phyloP scores from a whole-genome alignment of 2,797 vertebrate genomes.

The Thripadectes ignobilis region DNA sequence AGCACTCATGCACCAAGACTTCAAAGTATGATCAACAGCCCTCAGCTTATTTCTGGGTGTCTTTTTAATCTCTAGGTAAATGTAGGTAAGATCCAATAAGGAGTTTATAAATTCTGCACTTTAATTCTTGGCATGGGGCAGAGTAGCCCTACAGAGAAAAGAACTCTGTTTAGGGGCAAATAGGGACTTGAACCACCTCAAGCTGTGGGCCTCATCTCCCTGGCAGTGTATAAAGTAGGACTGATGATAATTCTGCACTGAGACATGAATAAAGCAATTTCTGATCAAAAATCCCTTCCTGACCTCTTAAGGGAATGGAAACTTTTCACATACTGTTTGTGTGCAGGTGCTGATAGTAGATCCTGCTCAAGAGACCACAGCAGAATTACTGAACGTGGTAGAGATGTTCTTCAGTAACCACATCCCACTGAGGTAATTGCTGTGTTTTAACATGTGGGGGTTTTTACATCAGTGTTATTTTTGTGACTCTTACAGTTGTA shows the following conservation, averaged over 20 bases:
- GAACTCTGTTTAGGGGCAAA: neutral
- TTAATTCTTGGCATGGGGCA: neutral
- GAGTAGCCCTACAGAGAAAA: neutral
- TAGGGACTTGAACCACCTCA: neutral
- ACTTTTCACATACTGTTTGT: neutral
- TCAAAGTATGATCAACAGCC: neutral
- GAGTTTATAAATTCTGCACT: neutral
- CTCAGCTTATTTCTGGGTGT: neutral
- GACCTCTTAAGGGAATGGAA: neutral
- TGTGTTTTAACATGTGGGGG: neutral
- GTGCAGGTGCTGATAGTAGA: slow-evolving; percentile 92
- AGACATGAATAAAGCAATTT: neutral
- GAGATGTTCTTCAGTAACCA: slow-evolving; percentile 98
- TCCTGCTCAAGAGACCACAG: slow-evolving; percentile 85
- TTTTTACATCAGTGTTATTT: neutral
- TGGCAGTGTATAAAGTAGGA: neutral
- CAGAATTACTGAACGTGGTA: slow-evolving; percentile 89
- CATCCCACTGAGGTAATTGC: slow-evolving; percentile 90
- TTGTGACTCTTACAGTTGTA: neutral
- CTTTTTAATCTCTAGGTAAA: neutral
- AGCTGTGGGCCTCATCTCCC: neutral
- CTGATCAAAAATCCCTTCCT: neutral
- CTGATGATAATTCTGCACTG: neutral
- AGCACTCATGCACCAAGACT: neutral
- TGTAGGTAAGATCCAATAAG: neutral